These are phyloP conservation scores for Hiodon alosoides DNA, from an alignment of 2,113 vertebrate species.

Conservation along the genomic window DNA sequence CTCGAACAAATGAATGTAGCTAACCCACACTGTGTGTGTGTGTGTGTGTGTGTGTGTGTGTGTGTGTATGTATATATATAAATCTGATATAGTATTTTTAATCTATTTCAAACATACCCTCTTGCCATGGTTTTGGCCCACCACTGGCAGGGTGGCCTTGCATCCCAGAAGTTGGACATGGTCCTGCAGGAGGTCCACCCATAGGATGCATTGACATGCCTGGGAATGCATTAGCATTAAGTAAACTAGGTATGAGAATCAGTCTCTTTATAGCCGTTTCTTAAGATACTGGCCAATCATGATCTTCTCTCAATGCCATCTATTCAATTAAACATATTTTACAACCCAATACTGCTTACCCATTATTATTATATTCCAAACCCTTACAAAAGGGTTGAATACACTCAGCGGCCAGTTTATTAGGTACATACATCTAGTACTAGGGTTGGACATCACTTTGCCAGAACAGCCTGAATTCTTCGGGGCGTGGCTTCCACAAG, in stretches of 20 bases:
- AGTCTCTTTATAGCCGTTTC: no score
- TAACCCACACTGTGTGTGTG: no score
- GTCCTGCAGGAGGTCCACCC: slow-evolving; percentile 58
- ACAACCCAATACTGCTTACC: not conserved
- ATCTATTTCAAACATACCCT: slow-evolving; percentile 53
- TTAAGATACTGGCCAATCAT: not conserved
- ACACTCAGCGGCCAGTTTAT: no score
- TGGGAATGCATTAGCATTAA: slow-evolving; percentile 36
- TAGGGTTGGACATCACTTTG: no score
- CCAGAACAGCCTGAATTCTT: no score
- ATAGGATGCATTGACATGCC: slow-evolving; percentile 67
- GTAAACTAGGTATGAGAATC: not conserved
- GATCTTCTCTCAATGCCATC: not conserved
- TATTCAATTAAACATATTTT: not conserved
- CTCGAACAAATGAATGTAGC: no score
- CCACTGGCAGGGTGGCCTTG: slow-evolving; percentile 61
- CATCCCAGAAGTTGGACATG: slow-evolving; percentile 60
- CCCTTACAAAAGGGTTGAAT: no score
- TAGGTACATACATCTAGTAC: no score
- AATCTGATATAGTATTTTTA: not conserved
- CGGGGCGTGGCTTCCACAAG: no score
- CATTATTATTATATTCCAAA: not conserved
- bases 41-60: no score
- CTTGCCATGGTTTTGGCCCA: slow-evolving; percentile 70
- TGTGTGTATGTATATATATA: no score